Percentiles rank a stretch among this genome's conserved stretches.
These are phyloP conservation scores for Bothrops alternatus DNA, from an alignment of 2,797 vertebrate genomes.

Conservation along the genomic window DNA sequence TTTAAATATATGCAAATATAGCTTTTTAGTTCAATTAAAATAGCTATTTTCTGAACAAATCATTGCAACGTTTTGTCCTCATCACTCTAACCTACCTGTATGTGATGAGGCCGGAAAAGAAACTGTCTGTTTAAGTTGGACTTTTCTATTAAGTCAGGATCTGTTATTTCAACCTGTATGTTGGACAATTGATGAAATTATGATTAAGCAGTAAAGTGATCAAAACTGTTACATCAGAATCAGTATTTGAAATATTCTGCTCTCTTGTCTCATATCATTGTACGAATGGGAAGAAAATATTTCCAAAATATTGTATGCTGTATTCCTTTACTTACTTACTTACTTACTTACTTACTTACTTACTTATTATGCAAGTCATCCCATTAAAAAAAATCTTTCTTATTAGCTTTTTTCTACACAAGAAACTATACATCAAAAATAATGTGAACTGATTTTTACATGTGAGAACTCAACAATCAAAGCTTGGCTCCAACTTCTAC, in stretches of 20 bases:
- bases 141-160: constrained; percentile 98
- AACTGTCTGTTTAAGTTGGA: constrained; percentile 98
- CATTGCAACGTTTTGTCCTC: background rate
- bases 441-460: constrained; percentile 14
- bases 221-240: constrained; percentile 2
- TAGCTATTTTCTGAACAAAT: background rate
- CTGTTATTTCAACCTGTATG: constrained; percentile 88
- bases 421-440: background rate
- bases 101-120: constrained; percentile 94
- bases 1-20: constrained; percentile 2
- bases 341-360: background rate
- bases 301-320: background rate
- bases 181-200: constrained; percentile 48
- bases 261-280: background rate
- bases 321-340: background rate
- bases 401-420: rapidly evolving
- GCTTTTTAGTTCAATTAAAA: background rate
- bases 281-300: constrained; percentile 9
- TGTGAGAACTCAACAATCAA: background rate
- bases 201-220: background rate
- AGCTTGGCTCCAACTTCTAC: background rate
- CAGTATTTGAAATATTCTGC: background rate
- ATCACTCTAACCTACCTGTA: constrained; percentile 79
- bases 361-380: background rate
- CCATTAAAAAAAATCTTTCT: background rate